These are phyloP conservation scores for Prenolepis imparis DNA, from an alignment of 2,888 invertebrate species.

Conservation along the genomic window DNA sequence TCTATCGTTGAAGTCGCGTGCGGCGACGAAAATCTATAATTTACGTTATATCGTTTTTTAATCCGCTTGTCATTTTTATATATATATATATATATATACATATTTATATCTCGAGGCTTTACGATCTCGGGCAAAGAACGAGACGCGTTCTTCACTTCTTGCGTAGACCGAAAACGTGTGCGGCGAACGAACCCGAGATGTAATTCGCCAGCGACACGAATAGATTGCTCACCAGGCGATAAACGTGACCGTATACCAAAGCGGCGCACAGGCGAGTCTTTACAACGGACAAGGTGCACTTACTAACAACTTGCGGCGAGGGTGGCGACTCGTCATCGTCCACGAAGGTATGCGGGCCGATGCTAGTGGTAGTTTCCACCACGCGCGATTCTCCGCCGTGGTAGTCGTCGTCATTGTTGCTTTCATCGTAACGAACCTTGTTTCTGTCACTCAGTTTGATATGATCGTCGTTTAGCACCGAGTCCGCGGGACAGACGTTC, in stretches of 20 bases:
- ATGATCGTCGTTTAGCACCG: conserved; percentile 22
- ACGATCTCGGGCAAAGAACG: not conserved
- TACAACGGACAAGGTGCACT: conserved; percentile 68
- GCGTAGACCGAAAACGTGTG: conserved; percentile 37
- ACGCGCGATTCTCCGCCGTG: conserved; percentile 88
- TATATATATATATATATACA: not conserved
- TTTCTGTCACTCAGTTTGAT: conserved; percentile 29
- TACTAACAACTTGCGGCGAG: conserved; percentile 72
- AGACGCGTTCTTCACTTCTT: conserved; percentile 31
- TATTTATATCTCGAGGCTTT: not conserved
- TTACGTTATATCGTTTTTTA: not conserved
- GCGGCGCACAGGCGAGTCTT: conserved; percentile 46
- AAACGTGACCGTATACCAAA: conserved; percentile 39
- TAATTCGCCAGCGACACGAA: conserved; percentile 40
- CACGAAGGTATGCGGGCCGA: conserved; percentile 60
- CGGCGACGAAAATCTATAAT: not conserved
- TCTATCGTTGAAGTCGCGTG: not conserved
- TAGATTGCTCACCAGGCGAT: conserved; percentile 47
- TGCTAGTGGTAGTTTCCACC: conserved; percentile 21
- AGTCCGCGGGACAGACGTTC: conserved; percentile 38
- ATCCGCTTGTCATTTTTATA: not conserved
- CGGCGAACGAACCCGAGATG: conserved; percentile 36
- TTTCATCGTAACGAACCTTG: conserved; percentile 34
- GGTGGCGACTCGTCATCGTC: conserved; percentile 80
- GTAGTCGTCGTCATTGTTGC: conserved; percentile 75